Evolutionary conservation across 2,797 vertebrate genomes (phyloP).

Genomic region (Ceyx erithaca): DNA sequence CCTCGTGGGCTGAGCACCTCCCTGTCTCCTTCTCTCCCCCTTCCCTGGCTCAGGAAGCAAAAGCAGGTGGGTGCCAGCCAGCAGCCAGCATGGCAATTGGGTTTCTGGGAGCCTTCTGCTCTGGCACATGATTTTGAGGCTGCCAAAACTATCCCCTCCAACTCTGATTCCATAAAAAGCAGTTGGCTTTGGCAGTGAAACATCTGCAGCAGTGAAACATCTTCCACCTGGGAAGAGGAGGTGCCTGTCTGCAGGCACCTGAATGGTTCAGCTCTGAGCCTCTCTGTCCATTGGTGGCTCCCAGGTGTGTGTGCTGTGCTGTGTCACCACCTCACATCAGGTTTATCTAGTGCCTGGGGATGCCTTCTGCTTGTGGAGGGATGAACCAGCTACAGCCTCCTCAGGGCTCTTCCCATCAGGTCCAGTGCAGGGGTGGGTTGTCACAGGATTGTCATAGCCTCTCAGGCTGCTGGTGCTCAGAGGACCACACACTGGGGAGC

Average conservation of each 20-base stretch:
- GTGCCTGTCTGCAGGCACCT: background rate
- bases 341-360: accelerated
- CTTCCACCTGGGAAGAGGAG: background rate
- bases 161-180: background rate
- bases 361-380: background rate
- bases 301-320: background rate
- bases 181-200: background rate
- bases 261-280: background rate
- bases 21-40: background rate
- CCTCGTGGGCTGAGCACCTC: background rate
- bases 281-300: background rate
- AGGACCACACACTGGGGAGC: background rate
- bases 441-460: background rate
- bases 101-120: background rate
- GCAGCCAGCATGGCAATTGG: accelerated
- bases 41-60: background rate
- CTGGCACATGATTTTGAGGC: background rate
- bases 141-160: background rate
- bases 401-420: accelerated
- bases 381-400: background rate
- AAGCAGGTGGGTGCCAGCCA: background rate
- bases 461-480: accelerated
- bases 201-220: background rate
- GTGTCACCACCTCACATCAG: accelerated
- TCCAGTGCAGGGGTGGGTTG: background rate